A percentile compares a stretch with the other conserved stretches of the same genome.
These are phyloP conservation scores for Leguminivora glycinivorella DNA, from an alignment of 1,140 invertebrate genomes.

Conservation along the genomic window DNA sequence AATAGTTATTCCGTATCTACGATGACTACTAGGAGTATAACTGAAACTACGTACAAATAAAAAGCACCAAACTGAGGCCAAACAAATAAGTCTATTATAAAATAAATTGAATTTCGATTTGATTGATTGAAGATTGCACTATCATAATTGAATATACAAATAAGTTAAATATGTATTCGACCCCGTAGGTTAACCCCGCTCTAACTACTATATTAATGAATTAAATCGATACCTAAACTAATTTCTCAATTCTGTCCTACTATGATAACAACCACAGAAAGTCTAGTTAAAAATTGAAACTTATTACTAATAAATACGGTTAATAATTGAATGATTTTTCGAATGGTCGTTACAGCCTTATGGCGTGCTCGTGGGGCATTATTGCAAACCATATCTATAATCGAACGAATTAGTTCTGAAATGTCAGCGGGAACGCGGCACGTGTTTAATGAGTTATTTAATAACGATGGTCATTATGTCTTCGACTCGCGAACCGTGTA, in stretches of 20 bases:
- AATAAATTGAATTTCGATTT: no score
- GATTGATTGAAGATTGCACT: not conserved
- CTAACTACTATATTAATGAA: not conserved
- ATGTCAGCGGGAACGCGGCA: not conserved
- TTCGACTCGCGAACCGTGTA: not conserved
- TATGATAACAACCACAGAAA: no score
- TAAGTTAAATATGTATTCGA: not conserved
- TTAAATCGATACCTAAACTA: not conserved
- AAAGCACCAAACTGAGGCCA: no score
- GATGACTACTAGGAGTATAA: no score
- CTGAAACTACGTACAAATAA: no score
- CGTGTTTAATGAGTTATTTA: slow-evolving; percentile 5
- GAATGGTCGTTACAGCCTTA: no score
- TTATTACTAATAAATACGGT: no score
- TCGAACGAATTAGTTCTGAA: not conserved
- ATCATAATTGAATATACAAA: not conserved
- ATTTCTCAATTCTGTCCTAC: no score
- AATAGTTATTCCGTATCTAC: no score
- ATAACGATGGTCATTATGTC: not conserved
- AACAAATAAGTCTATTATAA: no score
- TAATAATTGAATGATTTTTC: no score
- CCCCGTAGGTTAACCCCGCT: slow-evolving; percentile 4
- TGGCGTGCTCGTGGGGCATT: not conserved
- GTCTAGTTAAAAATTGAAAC: no score
- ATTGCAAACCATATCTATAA: not conserved